Conservation (phyloP, 2,113 vertebrate genomes). For the Emydura subglobosa region DNA sequence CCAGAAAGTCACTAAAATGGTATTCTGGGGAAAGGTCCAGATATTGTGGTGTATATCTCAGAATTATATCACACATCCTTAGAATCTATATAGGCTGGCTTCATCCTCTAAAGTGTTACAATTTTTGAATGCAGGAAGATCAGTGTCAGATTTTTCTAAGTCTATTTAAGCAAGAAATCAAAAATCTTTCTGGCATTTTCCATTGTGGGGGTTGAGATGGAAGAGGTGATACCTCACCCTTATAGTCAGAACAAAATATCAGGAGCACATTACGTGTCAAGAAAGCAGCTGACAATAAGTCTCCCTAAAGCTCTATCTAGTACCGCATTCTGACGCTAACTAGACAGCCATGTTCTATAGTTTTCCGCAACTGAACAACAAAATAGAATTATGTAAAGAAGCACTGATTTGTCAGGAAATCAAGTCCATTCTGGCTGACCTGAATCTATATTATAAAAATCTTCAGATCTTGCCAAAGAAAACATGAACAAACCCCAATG, state of each 20-base stretch:
- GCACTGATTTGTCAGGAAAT: not conserved
- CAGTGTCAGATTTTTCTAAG: not conserved
- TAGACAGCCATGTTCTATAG: not conserved
- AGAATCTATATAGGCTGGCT: not conserved
- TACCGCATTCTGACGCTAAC: not conserved
- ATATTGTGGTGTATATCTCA: not conserved
- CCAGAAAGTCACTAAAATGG: not conserved
- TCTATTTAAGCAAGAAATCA: not conserved
- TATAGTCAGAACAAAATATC: conserved; percentile 14
- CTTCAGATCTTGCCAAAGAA: not conserved
- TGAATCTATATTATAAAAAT: not conserved
- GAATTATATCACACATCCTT: not conserved
- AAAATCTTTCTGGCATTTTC: not conserved
- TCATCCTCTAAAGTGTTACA: not conserved
- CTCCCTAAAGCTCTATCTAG: not conserved
- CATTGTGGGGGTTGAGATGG: not conserved
- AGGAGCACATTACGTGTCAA: not conserved
- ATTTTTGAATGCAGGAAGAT: not conserved
- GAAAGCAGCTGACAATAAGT: not conserved
- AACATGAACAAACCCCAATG: not conserved
- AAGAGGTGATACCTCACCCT: not conserved
- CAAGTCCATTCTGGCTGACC: not conserved
- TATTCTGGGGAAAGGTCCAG: not conserved
- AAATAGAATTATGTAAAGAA: not conserved
- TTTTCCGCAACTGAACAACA: not conserved